Conservation (phyloP, 2,113 vertebrate genomes). For the Silurus glanis region DNA sequence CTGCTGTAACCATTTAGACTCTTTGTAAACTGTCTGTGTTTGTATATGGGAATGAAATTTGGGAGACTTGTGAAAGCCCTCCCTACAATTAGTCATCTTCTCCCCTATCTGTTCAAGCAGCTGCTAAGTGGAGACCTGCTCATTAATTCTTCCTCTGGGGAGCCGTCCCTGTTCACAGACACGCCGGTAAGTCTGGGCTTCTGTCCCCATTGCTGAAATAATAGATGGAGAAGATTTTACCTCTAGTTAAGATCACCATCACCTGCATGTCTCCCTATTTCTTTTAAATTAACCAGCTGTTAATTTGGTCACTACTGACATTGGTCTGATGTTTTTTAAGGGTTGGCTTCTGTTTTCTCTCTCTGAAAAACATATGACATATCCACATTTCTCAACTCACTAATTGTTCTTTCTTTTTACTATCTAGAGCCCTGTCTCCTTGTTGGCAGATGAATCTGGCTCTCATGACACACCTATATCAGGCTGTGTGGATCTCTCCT, state of each 20-base stretch:
- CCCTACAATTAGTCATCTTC: slow-evolving; percentile 31
- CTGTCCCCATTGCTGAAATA: slow-evolving; percentile 36
- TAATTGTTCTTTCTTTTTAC: slow-evolving; percentile 8
- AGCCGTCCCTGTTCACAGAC: slow-evolving; percentile 74
- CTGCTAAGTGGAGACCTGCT: slow-evolving; percentile 79
- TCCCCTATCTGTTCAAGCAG: slow-evolving; percentile 63
- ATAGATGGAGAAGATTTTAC: slow-evolving; percentile 23
- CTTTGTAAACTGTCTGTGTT: slow-evolving; percentile 10
- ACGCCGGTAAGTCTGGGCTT: slow-evolving; percentile 73
- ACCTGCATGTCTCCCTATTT: slow-evolving; percentile 24
- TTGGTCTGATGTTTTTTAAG: neutral
- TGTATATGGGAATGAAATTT: slow-evolving; percentile 1
- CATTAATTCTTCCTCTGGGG: slow-evolving; percentile 76
- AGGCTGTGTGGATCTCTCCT: slow-evolving; percentile 77
- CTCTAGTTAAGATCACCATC: neutral
- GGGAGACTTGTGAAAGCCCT: slow-evolving; percentile 20
- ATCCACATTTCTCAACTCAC: neutral
- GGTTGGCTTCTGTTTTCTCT: neutral
- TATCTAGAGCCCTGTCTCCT: slow-evolving; percentile 73
- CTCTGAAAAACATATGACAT: neutral
- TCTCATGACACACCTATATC: slow-evolving; percentile 70
- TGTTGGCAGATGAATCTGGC: slow-evolving; percentile 72
- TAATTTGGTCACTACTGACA: neutral
- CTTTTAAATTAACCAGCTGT: neutral
- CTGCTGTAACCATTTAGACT: no score